Base-by-base conservation (phyloP, 2,113 vertebrate genomes). In the Pongo abelii region DNA sequence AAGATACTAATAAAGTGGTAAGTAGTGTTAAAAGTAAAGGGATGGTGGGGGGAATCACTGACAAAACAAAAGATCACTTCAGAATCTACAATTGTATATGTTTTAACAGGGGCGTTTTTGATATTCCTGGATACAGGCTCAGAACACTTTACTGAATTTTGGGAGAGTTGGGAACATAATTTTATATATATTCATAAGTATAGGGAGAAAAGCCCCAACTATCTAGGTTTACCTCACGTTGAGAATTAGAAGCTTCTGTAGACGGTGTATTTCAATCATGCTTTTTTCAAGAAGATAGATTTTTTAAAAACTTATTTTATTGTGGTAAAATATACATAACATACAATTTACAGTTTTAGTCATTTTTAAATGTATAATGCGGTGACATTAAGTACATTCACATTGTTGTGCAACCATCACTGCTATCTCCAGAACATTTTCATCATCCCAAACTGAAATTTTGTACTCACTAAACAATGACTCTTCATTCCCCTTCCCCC, bases 61-160 rank as follows among this genome's bases (percentile, higher is more conserved):
- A 35, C 48, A 32, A 79, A 95, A 46, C 16, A 38, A 20, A 81
- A 2, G 12, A n/a, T 61, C 43, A 12, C 46, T 91, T 84, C 46
- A 74, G 8, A 89, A 23, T 64, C 59, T 84, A 6, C 23, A 43
- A 8, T 61, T 50, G 55, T 89, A 70, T 50, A 40, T n/a, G 35
- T 67, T 64, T 38, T 50, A 10, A 61, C 9, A 85, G 61, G 40
- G 84, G 30, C 32, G 55, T 93, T 75, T 91, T 86, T 48, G 57
- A 81, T 10, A 64, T 57, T 64, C 43, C 23, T 74, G 72, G 46
- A 38, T 93, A 70, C 59, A 83, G 61, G 81, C 93, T 96, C 27
- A 96, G 83, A 93, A 55, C 83, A 25, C 52, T 70, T 81, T 23
- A 69, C 57, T 96, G 70, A 93, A 55, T 95, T 74, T n/a, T 22